Base-by-base conservation (phyloP, 1,140 invertebrate species). In the Grapholita molesta region DNA sequence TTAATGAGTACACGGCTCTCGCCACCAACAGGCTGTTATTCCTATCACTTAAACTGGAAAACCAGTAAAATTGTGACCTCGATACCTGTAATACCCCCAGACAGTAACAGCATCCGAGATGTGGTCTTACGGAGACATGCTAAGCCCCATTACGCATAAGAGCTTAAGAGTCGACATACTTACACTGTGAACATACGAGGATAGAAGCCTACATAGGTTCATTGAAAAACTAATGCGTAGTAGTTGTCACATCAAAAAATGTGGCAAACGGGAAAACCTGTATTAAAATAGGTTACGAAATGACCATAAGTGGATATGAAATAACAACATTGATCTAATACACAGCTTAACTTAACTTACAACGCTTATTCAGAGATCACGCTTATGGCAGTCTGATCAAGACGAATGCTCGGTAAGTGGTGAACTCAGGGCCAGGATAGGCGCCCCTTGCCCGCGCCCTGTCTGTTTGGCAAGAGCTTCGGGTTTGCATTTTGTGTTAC, bases 1-100 rank as follows among this genome's bases (percentile, higher is more conserved):
- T 91, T 91, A 91, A 91, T 91, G 89, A 89, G 80, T 88, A 88
- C 85, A 88, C 83, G 84, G 78, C 82, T 77, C 77, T 76, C 78
- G 77, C 74, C 78, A 79, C 76, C 78, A 72, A 74, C 75, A 83
- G 82, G 84, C 78, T 74, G 82, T 70, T 74, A 69, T 70, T 72
- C 64, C 67, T 75, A 48, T 48, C 18, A 71, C 67, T 69, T 32
- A 6, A 9, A 48, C 18, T 21, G 18, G 42, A 12, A 21, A 21
- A 48, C 42, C 42, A 48, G 42, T 48, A 3, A 21, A 21, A 0
- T 21, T 21, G 42, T 21, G 42, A 21, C n/a, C 42, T 18, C 7
- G 4, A 48, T 18, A 8, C 7, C 5, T 5, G n/a, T 15, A n/a
- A 38, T 5, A 35, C 33, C 12, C n/a, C n/a, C n/a, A n/a, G 3